phyloP scores from a whole-genome alignment of 1,140 invertebrate genomes.

The Cardiocondyla obscurior region DNA sequence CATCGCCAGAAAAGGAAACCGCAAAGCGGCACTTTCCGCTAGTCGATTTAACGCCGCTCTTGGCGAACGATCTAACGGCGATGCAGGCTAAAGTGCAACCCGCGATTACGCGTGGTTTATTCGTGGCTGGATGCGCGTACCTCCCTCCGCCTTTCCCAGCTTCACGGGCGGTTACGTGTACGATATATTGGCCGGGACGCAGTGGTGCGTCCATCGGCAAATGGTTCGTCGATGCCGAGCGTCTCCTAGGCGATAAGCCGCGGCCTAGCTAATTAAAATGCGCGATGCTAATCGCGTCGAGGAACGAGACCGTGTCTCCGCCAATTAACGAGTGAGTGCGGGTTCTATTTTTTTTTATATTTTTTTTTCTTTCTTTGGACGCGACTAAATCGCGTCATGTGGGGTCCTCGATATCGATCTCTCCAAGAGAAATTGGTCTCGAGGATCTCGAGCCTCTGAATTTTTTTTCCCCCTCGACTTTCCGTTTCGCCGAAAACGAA shows the following conservation, averaged over 20 bases:
- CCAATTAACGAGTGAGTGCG: conserved; percentile 35
- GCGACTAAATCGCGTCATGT: not conserved
- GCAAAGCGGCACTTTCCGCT: conserved; percentile 31
- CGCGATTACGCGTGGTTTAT: conserved; percentile 41
- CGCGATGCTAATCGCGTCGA: conserved; percentile 54
- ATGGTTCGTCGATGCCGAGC: not conserved
- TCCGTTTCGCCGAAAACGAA: not conserved
- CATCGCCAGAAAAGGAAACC: conserved; percentile 16
- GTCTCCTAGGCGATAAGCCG: conserved; percentile 15
- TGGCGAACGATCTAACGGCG: conserved; percentile 33
- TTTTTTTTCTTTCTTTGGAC: not conserved
- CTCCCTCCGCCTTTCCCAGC: not conserved
- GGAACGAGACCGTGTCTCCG: conserved; percentile 35
- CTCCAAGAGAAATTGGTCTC: not conserved
- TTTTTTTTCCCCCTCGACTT: not conserved
- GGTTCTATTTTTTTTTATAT: too few relatives aligned
- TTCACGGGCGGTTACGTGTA: not conserved
- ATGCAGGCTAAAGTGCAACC: conserved; percentile 35
- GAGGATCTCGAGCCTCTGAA: not conserved
- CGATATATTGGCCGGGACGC: not conserved
- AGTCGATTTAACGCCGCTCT: conserved; percentile 29
- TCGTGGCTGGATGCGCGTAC: not conserved
- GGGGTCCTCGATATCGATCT: not conserved
- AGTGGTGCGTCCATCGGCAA: not conserved
- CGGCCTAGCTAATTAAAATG: conserved; percentile 55